Base-by-base conservation (phyloP, 53 echinoderm and acorn worm species). In the Glandiceps talaboti region DNA sequence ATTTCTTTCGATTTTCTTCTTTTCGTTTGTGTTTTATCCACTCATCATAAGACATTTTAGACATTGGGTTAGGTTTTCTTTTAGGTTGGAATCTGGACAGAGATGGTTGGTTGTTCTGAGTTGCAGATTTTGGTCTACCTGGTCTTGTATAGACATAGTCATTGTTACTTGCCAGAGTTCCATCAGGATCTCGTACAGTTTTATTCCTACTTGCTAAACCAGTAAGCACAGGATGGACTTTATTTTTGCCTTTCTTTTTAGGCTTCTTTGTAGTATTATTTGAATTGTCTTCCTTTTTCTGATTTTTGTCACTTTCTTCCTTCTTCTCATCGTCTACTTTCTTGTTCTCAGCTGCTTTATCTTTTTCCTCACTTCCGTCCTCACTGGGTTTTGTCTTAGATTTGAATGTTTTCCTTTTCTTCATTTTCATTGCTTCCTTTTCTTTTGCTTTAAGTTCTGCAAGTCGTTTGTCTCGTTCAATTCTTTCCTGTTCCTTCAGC, bases 41-140 rank as follows among this genome's bases (percentile, higher is more conserved):
- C 14, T 90, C 82, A 73, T 93, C 90, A 32, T 93, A 93, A 0
- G 77, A 86, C 83, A 93, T 14, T 25, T 88, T 84, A 82, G 86
- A 89, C 27, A 86, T 76, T 0, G 87, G 83, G 76, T 89, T 89
- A 28, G 88, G 81, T 45, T 45, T 45, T 20, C 64, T 45, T 20
- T 45, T 45, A 12, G 64, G 64, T 20, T 72, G 29, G 27, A 27
- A 33, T 28, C 33, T 80, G 6, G 64, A 45, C 64, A 45, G 20
- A 6, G 64, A 45, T 45, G 64, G 64, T 6, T 45, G 6, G 20
- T 20, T 31, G 27, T 14, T 1, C 20, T 78, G 27, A 10, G 30
- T 1, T 1, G 29, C 29, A 28, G 77, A 77, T 25, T 30, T 1
- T 29, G 25, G 1, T 1, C 1, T 77, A 27, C 32, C 31, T 31